A percentile compares a stretch with the other conserved stretches of the same genome.
Conservation (phyloP, 2,888 invertebrate species). For the Dicyrtoma fusca region DNA sequence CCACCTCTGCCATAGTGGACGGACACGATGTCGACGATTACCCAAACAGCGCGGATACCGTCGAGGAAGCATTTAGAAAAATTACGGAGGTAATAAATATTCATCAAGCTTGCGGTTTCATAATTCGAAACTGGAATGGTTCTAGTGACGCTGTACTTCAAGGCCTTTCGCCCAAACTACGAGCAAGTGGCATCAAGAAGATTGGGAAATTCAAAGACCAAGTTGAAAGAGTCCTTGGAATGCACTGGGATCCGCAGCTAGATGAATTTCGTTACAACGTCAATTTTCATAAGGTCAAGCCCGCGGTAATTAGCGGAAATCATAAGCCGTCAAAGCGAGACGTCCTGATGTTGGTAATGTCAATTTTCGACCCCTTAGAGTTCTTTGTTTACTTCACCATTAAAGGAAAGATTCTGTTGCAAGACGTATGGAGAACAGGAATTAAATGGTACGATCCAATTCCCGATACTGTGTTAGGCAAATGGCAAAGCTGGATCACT, state of each 20-base stretch:
- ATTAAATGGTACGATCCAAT: slow-evolving; percentile 57
- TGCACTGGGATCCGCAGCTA: slow-evolving; percentile 24
- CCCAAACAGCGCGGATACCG: slow-evolving; percentile 20
- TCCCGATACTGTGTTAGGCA: background rate
- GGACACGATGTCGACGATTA: slow-evolving; percentile 40
- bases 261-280: slow-evolving; percentile 38
- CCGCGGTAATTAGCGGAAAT: background rate
- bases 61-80: slow-evolving; percentile 28
- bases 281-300: slow-evolving; percentile 16
- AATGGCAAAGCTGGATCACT: slow-evolving; percentile 26
- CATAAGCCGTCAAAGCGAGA: slow-evolving; percentile 54
- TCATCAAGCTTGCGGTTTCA: slow-evolving; percentile 21
- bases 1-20: slow-evolving; percentile 9
- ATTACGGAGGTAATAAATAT: slow-evolving; percentile 12
- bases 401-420: slow-evolving; percentile 55
- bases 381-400: slow-evolving; percentile 41
- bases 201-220: background rate
- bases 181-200: background rate
- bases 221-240: slow-evolving; percentile 31
- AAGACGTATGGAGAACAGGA: slow-evolving; percentile 55
- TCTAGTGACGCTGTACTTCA: no score
- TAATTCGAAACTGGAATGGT: slow-evolving; percentile 11
- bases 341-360: slow-evolving; percentile 52
- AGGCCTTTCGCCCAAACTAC: slow-evolving; percentile 14
- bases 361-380: slow-evolving; percentile 56